Percentiles rank a stretch among this genome's conserved stretches.
These are phyloP conservation scores for Spisula solida DNA, from an alignment of 2,888 invertebrate genomes.

Conservation along the genomic window DNA sequence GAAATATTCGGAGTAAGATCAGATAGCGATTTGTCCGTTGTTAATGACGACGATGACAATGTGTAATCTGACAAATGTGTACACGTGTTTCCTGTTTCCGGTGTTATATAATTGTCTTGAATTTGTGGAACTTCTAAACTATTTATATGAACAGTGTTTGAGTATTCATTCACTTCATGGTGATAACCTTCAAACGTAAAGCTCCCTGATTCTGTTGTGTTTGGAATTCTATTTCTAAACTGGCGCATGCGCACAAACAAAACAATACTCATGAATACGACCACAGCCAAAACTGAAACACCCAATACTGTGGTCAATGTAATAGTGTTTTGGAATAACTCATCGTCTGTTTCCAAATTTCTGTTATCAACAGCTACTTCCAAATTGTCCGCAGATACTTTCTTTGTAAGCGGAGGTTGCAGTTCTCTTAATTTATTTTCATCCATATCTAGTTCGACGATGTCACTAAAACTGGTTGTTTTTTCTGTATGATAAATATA, in stretches of 20 bases:
- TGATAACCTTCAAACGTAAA: not conserved
- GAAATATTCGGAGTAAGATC: not conserved
- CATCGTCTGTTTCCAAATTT: not conserved
- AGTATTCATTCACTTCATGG: not conserved
- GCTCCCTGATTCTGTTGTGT: not conserved
- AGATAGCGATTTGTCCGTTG: not conserved
- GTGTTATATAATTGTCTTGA: not conserved
- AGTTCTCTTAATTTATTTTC: too few relatives aligned
- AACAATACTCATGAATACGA: not conserved
- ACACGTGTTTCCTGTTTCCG: not conserved
- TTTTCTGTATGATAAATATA: too few relatives aligned
- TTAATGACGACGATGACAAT: not conserved
- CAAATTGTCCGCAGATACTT: too few relatives aligned
- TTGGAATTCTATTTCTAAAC: not conserved
- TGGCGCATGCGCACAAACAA: not conserved
- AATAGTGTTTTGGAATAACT: not conserved
- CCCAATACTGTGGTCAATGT: not conserved
- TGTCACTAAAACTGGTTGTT: too few relatives aligned
- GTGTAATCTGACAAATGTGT: not conserved
- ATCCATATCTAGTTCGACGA: too few relatives aligned
- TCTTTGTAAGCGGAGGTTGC: too few relatives aligned
- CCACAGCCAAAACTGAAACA: not conserved
- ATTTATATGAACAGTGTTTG: not conserved
- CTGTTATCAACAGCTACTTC: not conserved
- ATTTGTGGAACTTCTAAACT: not conserved